These are phyloP conservation scores for Strongylocentrotus purpuratus DNA, from an alignment of 35 echinoderm and acorn worm genomes.

Conservation along the genomic window DNA sequence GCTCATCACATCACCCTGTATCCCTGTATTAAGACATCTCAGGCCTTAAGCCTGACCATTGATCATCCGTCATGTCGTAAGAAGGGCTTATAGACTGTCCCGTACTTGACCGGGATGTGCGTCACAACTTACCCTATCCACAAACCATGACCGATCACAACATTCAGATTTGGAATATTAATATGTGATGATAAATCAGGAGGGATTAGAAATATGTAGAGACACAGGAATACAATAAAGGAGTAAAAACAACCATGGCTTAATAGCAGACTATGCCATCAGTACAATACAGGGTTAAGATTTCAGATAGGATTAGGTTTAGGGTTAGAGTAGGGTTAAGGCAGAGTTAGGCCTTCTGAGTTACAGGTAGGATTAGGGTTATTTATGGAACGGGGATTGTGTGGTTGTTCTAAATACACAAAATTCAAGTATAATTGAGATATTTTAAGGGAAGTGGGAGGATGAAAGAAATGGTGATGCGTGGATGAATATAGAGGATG, in stretches of 20 bases:
- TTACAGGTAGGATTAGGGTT: no score
- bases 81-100: not conserved
- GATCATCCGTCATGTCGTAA: not conserved
- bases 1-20: not conserved
- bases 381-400: no score
- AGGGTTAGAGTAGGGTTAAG: no score
- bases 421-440: not conserved
- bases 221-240: not conserved
- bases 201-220: not conserved
- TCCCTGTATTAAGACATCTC: slow-evolving; percentile 2
- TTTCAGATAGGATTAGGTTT: no score
- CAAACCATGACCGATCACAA: not conserved
- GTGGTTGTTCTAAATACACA: not conserved
- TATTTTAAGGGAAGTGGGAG: not conserved
- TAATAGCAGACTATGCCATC: no score
- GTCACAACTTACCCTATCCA: not conserved
- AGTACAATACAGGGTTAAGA: no score
- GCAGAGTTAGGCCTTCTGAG: no score
- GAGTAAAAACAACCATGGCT: not conserved
- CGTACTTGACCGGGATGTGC: not conserved
- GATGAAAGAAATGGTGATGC: not conserved
- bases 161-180: not conserved
- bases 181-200: not conserved
- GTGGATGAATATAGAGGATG: not conserved
- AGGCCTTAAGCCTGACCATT: not conserved